Percentiles rank a stretch among this genome's conserved stretches.
phyloP scores from a whole-genome alignment of 2,113 vertebrate genomes.

The Dipodomys spectabilis region DNA sequence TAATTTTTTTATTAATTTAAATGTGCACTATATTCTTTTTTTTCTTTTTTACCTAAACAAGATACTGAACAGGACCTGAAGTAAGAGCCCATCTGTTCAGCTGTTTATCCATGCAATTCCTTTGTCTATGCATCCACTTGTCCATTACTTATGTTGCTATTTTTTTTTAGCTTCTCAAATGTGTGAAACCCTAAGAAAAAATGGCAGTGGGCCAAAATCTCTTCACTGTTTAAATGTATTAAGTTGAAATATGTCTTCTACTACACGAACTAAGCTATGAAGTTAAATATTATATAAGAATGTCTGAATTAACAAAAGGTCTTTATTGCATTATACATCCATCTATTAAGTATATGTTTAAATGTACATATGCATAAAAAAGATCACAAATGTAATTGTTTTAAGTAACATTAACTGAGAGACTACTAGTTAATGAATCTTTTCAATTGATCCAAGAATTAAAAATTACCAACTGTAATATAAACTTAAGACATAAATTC shows the following conservation, averaged over 20 bases:
- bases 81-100: not conserved
- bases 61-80: not conserved
- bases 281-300: not conserved
- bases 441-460: not conserved
- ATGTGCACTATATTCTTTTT: not conserved
- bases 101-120: not conserved
- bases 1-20: not conserved
- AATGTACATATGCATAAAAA: not conserved
- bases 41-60: not conserved
- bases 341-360: too few relatives aligned
- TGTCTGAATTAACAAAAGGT: not conserved
- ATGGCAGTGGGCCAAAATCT: not conserved
- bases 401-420: not conserved
- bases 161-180: not conserved
- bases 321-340: not conserved
- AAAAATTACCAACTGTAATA: not conserved
- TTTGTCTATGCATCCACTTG: not conserved
- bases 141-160: not conserved
- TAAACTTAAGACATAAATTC: conserved; percentile 16
- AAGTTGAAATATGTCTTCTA: not conserved
- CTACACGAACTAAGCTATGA: not conserved
- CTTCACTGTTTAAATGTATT: not conserved
- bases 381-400: not conserved
- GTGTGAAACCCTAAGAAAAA: not conserved
- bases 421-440: not conserved